These are phyloP conservation scores for Cichlasoma orientale DNA, from an alignment of 2,797 vertebrate genomes.

Conservation along the genomic window DNA sequence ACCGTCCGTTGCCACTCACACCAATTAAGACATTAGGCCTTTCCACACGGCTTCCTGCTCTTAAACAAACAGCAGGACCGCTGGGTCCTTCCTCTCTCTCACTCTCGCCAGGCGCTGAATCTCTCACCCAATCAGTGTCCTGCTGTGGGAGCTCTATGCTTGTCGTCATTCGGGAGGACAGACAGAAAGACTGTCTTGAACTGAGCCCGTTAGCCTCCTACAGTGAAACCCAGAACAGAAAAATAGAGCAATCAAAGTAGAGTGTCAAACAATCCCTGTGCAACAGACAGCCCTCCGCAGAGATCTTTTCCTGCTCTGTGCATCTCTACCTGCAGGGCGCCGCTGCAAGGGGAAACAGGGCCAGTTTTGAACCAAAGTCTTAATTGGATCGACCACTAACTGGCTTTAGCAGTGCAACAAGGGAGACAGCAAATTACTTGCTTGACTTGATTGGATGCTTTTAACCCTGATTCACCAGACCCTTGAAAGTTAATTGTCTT, in stretches of 20 bases:
- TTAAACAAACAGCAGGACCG: slow-evolving; percentile 74
- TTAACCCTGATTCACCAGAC: slow-evolving; percentile 59
- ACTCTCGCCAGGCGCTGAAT: slow-evolving; percentile 21
- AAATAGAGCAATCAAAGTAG: slow-evolving; percentile 72
- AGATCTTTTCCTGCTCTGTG: slow-evolving; percentile 32
- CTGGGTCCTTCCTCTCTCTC: slow-evolving; percentile 49
- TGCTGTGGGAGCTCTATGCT: slow-evolving; percentile 42
- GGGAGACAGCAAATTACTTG: slow-evolving; percentile 49
- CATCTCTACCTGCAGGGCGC: slow-evolving; percentile 28
- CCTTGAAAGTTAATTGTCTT: slow-evolving; percentile 64
- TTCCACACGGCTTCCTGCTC: slow-evolving; percentile 68
- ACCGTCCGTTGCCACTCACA: slow-evolving; percentile 75
- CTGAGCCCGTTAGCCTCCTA: slow-evolving; percentile 67
- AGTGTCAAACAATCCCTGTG: slow-evolving; percentile 65
- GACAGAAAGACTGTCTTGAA: slow-evolving; percentile 39
- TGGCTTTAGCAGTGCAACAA: slow-evolving; percentile 49
- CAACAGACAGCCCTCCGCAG: slow-evolving; percentile 50
- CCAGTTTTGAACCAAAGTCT: slow-evolving; percentile 43
- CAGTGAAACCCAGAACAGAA: slow-evolving; percentile 53
- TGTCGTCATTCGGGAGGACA: slow-evolving; percentile 52
- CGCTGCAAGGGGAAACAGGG: not conserved
- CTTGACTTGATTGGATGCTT: slow-evolving; percentile 65
- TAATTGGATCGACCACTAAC: slow-evolving; percentile 71
- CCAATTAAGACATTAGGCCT: slow-evolving; percentile 79
- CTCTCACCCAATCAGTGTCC: slow-evolving; percentile 71